These are phyloP conservation scores for Philypnodon macrostomus DNA, from an alignment of 2,797 vertebrate genomes.

Conservation along the genomic window DNA sequence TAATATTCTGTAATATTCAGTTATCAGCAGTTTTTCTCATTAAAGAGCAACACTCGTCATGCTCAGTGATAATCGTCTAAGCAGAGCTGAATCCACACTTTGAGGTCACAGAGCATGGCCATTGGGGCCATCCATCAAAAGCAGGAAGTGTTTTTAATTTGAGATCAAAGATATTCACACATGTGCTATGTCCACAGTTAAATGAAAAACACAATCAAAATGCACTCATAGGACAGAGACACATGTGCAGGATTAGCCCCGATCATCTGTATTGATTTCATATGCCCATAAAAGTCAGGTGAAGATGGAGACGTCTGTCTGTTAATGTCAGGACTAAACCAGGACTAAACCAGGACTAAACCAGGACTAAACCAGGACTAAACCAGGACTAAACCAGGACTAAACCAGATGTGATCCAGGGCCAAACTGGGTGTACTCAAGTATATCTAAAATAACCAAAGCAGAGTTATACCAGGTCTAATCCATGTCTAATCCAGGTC, in stretches of 20 bases:
- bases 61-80: background rate
- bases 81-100: background rate
- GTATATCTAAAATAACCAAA: no score
- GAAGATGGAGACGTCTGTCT: no score
- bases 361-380: no score
- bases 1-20: no score
- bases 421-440: no score
- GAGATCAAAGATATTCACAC: slow-evolving; percentile 39
- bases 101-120: slow-evolving; percentile 2
- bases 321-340: no score
- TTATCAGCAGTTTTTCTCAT: background rate
- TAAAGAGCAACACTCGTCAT: background rate
- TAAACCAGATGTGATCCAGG: no score
- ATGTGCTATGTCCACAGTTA: slow-evolving; percentile 22
- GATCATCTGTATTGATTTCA: slow-evolving; percentile 41
- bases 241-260: slow-evolving; percentile 6
- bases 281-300: slow-evolving; percentile 18
- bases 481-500: no score
- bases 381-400: no score
- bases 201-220: slow-evolving; percentile 31
- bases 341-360: no score
- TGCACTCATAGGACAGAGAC: slow-evolving; percentile 16
- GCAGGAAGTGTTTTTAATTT: slow-evolving; percentile 35
- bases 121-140: slow-evolving; percentile 6
- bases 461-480: no score